Base-by-base conservation (phyloP, 2,888 invertebrate genomes). In the Pinctada fucata region DNA sequence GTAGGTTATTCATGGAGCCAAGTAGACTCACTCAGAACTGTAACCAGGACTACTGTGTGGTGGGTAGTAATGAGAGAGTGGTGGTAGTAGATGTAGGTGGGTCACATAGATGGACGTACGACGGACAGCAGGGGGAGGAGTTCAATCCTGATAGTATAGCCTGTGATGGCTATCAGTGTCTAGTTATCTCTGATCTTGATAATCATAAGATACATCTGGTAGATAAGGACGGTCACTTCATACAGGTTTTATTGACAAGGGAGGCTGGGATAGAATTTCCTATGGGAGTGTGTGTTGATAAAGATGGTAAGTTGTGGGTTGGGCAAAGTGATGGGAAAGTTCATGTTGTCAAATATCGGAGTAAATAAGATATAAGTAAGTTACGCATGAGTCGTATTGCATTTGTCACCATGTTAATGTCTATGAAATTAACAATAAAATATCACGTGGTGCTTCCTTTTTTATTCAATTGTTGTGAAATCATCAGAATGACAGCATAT, bases 121-220 rank as follows among this genome's bases (percentile, higher is more conserved):
- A 45, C 3, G 67, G 67, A 45, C 16, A 45, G 3, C 8, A 45
- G 3, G 67, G 4, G 2, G 48, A 31, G 2, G 1, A 45, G 2
- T 67, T 67, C 31, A 5, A 2, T 31, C 67, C 67, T 4, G 3
- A 31, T 31, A 67, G 31, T 47, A 31, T 67, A 48, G 67, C 67
- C 2, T 47, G 47, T 3, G 67, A 67, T 8, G 47, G 48, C 48
- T 4, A 47, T 45, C 13, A 48, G 13, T 47, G 13, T 13, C 45
- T 67, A 3, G 45, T 16, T 13, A 5, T 45, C 5, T 47, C 67
- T 3, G 67, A 67, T 13, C 13, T 31, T 13, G 47, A 6, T 5
- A 67, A 67, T 48, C 67, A 67, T 48, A 6, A 67, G 45, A 67
- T 67, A 13, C 67, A 67, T 45, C 67, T 67, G n/a, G 6, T 67